phyloP scores from a whole-genome alignment of 2,797 vertebrate species.

The Lithobates pipiens region DNA sequence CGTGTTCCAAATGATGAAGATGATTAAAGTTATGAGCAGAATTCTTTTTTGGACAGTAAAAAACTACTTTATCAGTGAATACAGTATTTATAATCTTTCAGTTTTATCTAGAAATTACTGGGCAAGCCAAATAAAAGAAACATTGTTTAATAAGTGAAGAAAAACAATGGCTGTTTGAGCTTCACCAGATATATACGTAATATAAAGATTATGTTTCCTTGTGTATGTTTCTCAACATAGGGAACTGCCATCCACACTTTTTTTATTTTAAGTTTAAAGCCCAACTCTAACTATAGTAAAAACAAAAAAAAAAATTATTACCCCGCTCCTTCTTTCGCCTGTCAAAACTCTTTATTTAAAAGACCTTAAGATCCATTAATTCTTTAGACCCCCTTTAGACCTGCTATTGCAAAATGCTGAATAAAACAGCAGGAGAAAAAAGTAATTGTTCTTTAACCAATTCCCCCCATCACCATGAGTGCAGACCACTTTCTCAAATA shows the following conservation, averaged over 20 bases:
- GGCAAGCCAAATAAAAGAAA: slow-evolving; percentile 4
- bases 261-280: not conserved
- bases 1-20: slow-evolving; percentile 48
- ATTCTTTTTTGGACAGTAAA: slow-evolving; percentile 48
- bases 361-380: too few relatives aligned
- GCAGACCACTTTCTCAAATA: too few relatives aligned
- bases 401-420: too few relatives aligned
- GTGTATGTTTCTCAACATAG: not conserved
- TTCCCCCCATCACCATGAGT: too few relatives aligned
- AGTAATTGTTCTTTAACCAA: too few relatives aligned
- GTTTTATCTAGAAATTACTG: slow-evolving; percentile 34
- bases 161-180: slow-evolving; percentile 11
- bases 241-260: not conserved
- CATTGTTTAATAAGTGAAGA: slow-evolving; percentile 29
- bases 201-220: not conserved
- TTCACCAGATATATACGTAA: slow-evolving; percentile 13
- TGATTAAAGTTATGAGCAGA: slow-evolving; percentile 49
- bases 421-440: too few relatives aligned
- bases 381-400: too few relatives aligned
- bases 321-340: too few relatives aligned
- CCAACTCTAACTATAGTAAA: not conserved
- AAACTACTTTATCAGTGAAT: slow-evolving; percentile 25
- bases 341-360: too few relatives aligned
- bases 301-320: not conserved
- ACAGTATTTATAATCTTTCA: slow-evolving; percentile 26